These are phyloP conservation scores for Merodon equestris DNA, from an alignment of 2,888 invertebrate genomes.

Conservation along the genomic window DNA sequence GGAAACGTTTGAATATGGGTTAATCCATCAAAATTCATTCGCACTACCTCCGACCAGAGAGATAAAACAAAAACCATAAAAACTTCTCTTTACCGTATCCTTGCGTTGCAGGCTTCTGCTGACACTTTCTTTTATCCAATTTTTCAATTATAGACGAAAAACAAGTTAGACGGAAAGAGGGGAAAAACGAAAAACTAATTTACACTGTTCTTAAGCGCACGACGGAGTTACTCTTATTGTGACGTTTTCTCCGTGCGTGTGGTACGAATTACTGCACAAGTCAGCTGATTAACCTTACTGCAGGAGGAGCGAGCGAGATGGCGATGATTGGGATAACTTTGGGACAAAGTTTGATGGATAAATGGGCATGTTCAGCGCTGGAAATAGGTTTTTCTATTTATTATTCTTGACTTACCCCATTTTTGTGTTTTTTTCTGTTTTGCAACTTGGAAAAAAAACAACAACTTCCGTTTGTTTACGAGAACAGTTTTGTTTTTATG, in stretches of 20 bases:
- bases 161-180: background rate
- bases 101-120: slow-evolving; percentile 1
- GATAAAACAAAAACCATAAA: slow-evolving; percentile 3
- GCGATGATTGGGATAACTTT: slow-evolving; percentile 45
- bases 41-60: slow-evolving; percentile 1
- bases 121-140: slow-evolving; percentile 17
- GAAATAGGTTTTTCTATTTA: background rate
- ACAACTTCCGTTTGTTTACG: too few species aligned
- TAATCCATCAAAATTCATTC: slow-evolving; percentile 52
- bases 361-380: slow-evolving; percentile 27
- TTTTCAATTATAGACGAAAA: too few species aligned
- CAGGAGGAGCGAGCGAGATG: slow-evolving; percentile 34
- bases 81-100: slow-evolving; percentile 18
- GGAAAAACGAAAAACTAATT: slow-evolving; percentile 11
- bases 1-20: slow-evolving; percentile 60
- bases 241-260: slow-evolving; percentile 52
- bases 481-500: too few species aligned
- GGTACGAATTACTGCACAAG: slow-evolving; percentile 57
- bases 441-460: too few species aligned
- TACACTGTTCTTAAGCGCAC: slow-evolving; percentile 23
- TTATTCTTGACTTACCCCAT: slow-evolving; percentile 37
- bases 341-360: slow-evolving; percentile 34
- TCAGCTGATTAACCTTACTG: slow-evolving; percentile 59
- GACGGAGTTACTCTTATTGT: slow-evolving; percentile 49
- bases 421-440: background rate